A percentile compares a stretch with the other conserved stretches of the same genome.
phyloP scores from a whole-genome alignment of 2,797 vertebrate genomes.

The Galaxias olidus region DNA sequence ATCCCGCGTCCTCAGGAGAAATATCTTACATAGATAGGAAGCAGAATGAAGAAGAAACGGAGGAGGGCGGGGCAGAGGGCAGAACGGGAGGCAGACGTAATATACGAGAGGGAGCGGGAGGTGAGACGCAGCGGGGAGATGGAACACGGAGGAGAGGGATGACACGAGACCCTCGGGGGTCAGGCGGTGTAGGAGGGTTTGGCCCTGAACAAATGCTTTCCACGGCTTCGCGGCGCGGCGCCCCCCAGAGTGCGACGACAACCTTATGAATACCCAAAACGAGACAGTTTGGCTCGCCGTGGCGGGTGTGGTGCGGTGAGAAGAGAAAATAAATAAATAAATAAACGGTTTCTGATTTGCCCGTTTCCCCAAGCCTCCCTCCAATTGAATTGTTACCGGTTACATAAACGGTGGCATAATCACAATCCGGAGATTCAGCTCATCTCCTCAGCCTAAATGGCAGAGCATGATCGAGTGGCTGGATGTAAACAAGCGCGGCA shows the following conservation, averaged over 20 bases:
- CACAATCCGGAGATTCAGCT: conserved; percentile 18
- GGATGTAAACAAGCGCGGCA: conserved; percentile 35
- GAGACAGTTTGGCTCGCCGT: conserved; percentile 13
- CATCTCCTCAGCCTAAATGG: background rate
- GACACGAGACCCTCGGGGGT: conserved; percentile 16
- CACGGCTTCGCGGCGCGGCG: background rate
- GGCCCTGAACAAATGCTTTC: background rate
- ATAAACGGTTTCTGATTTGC: too few species aligned
- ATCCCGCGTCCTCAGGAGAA: conserved; percentile 35
- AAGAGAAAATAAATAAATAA: too few species aligned
- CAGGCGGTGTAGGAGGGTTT: conserved; percentile 3
- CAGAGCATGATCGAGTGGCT: conserved; percentile 23
- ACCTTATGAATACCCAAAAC: conserved; percentile 8
- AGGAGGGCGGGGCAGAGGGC: conserved; percentile 16
- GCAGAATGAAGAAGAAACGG: conserved; percentile 38
- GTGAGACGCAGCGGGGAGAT: too few species aligned
- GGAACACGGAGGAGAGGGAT: conserved; percentile 20
- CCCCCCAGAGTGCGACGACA: background rate
- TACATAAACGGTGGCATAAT: conserved; percentile 38
- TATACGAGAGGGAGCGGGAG: conserved; percentile 4
- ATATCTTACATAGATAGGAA: background rate
- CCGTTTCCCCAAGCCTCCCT: conserved; percentile 5
- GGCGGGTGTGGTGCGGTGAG: too few species aligned
- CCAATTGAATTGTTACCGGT: conserved; percentile 27
- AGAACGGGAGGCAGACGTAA: conserved; percentile 19